Evolutionary conservation across 2,113 vertebrate genomes (phyloP), one percentile per base, ranked within the genome.

Genomic region (Tachysurus vachellii): DNA sequence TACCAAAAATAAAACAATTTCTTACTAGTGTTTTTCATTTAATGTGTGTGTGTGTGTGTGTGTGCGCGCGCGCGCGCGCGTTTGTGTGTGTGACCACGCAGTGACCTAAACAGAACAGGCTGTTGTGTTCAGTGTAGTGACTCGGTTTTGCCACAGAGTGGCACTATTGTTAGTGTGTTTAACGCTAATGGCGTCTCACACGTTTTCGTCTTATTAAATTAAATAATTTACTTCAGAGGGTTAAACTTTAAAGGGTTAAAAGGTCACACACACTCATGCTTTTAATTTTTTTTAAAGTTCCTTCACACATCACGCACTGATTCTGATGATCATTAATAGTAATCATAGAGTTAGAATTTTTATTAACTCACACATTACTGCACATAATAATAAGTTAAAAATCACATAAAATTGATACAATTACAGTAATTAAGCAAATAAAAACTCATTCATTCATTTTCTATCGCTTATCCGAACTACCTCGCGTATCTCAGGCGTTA

Each of bases 31-130:
- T 13, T 16, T 28, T 16, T 76, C 14, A 28, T 1, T 75, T 16
- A 21, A 17, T 80, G 53, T 80, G 28, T 80, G 28, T 80, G n/a
- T 57, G 77, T 36, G 53, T 79, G 76, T 56, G 77, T 80, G 76
- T 56, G 50, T 31, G 76, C 3, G 75, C 8, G 26, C 5, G 75
- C 12, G n/a, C 1, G 50, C 28, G 23, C 5, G 47, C 5, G 47
- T 36, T 36, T 36, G 36, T 36, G 36, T 36, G 36, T 36, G 36
- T 36, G 36, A 36, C 36, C 36, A 36, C 36, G 36, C 36, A 36
- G 36, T 36, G 36, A 36, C 36, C 36, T 36, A 2, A 1, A 2
- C 36, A 36, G 36, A 36, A 36, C 36, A 36, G 36, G 1, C 36
- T 36, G 17, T 14, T 11, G 70, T 50, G 42, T 75, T 23, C 9